Base-by-base conservation (phyloP, 2,888 invertebrate genomes). In the Gymnocheta viridis region DNA sequence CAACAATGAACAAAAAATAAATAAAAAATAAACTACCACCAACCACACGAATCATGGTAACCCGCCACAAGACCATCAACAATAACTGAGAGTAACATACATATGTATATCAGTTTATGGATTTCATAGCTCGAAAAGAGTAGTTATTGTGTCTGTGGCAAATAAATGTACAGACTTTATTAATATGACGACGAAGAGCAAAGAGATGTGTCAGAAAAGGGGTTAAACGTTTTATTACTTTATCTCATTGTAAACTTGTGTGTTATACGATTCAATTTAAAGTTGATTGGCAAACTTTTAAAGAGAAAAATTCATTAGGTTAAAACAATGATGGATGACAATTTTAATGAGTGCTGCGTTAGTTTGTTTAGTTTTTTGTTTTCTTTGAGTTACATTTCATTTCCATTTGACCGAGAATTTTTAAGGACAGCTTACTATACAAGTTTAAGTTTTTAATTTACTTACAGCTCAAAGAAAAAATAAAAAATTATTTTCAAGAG, bases 221-320 rank as follows among this genome's bases (percentile, higher is more conserved):
- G 77, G 67, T 77, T 77, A 67, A 77, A 70, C 19, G 47, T 51
- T 78, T 78, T 51, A 51, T 58, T 60, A 54, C 62, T 62, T 49
- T 41, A 62, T 44, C 17, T 66, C 56, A 54, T 66, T 44, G 54
- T 76, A 29, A 67, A 66, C 76, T 44, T 76, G 22, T 41, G 64
- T 76, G 66, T 56, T 66, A 56, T 58, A 47, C 32, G 66, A 76
- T 76, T 76, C 56, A 76, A 56, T 76, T 66, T 56, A 66, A 66
- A 66, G 29, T 76, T 56, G 41, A 76, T 76, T 56, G 64, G 56
- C 47, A 66, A 66, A 66, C 12, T 76, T 76, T 76, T 66, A 22
- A 56, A 74, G 12, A 64, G 54, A 56, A 58, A n/a, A 66, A 51
- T 64, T 41, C 19, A 38, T 74, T 41, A 14, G 19, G 38, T 51